A percentile compares a stretch with the other conserved stretches of the same genome.
These are phyloP conservation scores for Platerodrilus igneus DNA, from an alignment of 2,888 invertebrate genomes.

Conservation along the genomic window DNA sequence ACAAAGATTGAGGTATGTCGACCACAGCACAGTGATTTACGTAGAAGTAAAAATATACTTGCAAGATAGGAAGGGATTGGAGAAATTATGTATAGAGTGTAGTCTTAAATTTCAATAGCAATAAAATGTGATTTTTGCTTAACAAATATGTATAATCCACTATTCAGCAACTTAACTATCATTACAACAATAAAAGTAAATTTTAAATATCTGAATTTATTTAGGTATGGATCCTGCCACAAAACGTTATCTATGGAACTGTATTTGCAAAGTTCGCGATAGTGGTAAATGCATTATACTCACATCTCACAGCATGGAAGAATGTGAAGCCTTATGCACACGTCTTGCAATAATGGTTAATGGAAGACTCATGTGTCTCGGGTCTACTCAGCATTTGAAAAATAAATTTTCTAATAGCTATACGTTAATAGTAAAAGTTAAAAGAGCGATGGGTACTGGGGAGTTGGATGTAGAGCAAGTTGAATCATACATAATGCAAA, in stretches of 20 bases:
- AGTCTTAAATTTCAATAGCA: too few species aligned
- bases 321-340: conserved; percentile 74
- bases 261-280: conserved; percentile 59
- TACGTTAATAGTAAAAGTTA: conserved; percentile 38
- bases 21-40: too few species aligned
- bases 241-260: conserved; percentile 70
- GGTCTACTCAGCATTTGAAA: conserved; percentile 71
- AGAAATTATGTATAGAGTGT: too few species aligned
- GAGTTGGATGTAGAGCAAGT: conserved; percentile 15
- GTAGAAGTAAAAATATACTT: too few species aligned
- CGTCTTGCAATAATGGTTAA: conserved; percentile 75
- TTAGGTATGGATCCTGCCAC: conserved; percentile 73
- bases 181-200: too few species aligned
- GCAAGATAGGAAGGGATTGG: too few species aligned
- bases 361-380: conserved; percentile 68
- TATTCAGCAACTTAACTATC: too few species aligned
- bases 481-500: conserved; percentile 20
- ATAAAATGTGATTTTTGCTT: too few species aligned
- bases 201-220: too few species aligned
- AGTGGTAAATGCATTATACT: conserved; percentile 67
- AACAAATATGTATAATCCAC: too few species aligned
- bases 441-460: conserved; percentile 14
- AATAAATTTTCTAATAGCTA: conserved; percentile 62
- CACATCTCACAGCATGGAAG: conserved; percentile 79
- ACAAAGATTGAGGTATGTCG: too few species aligned